Base-by-base conservation (phyloP, 2,888 invertebrate genomes). In the Psylliodes chrysocephalus region DNA sequence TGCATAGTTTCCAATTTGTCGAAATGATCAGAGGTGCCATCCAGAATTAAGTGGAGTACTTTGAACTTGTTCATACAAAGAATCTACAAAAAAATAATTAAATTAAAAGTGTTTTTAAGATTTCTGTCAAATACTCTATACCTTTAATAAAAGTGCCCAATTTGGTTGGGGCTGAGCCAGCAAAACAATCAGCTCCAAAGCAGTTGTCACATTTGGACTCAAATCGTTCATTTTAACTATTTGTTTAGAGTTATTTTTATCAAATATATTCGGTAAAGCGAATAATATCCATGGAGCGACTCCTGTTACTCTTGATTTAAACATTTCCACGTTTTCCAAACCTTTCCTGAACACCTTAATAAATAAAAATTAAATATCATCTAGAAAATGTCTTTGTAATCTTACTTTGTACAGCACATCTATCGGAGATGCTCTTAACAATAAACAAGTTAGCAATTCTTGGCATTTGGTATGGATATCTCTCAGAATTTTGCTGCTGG, bases 381-480 rank as follows among this genome's bases (percentile, higher is more conserved):
- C 5, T 12, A n/a, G 1, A 12, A 46, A 2, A 8, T 19, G n/a
- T 1, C 17, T 44, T 22, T n/a, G n/a, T 15, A 14, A n/a, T 5
- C 33, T 51, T 56, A 92, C 93, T 86, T 94, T 93, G 78, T 91
- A 89, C 33, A 94, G 84, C 67, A 88, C 87, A 74, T 91, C 91
- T 40, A 94, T 81, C 0, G 92, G 90, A 8, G 91, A 89, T 0
- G 92, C 93, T 64, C 93, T 86, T 47, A 91, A 84, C 7, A 93
- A 82, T 10, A 94, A 84, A 65, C 91, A 92, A 67, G 89, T 87
- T 72, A 92, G 88, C 47, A 94, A 82, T 74, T 93, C 91, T 71
- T 91, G 89, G 79, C 94, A 93, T 78, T 94, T 94, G 0, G 91
- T 88, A 76, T 94, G 94, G 10, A 94, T 89, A 71, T 94, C 93